These are phyloP conservation scores for Caenorhabditis sp. DNA, from an alignment of 2,888 invertebrate species.

Conservation along the genomic window DNA sequence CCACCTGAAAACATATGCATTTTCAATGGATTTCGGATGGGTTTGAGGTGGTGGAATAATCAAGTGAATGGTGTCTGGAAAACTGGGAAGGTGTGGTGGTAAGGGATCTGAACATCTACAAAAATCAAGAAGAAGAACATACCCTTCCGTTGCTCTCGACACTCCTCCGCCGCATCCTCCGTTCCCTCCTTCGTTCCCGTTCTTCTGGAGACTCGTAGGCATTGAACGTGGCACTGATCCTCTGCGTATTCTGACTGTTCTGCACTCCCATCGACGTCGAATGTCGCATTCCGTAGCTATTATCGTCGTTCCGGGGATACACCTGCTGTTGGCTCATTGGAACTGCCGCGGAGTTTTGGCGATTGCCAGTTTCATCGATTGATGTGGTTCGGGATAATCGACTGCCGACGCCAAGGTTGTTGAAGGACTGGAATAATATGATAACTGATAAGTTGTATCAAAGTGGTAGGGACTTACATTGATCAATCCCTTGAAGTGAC, in stretches of 20 bases:
- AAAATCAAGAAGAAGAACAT: not conserved
- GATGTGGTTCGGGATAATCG: constrained; percentile 72
- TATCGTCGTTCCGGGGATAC: constrained; percentile 31
- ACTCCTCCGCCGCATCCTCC: constrained; percentile 71
- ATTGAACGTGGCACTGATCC: constrained; percentile 64
- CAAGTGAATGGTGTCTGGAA: no score
- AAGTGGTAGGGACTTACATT: constrained; percentile 68
- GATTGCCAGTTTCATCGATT: constrained; percentile 69
- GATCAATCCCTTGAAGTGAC: constrained; percentile 80
- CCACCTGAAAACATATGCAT: constrained; percentile 35
- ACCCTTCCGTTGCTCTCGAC: constrained; percentile 70
- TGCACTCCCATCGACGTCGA: constrained; percentile 63
- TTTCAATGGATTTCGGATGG: not conserved
- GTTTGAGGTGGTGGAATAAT: no score
- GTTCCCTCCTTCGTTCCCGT: constrained; percentile 70
- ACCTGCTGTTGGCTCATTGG: constrained; percentile 27
- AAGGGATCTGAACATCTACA: no score
- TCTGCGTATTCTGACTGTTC: constrained; percentile 50
- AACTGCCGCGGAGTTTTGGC: constrained; percentile 34
- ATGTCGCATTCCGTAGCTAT: constrained; percentile 58
- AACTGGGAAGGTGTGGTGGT: no score
- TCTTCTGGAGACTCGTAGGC: constrained; percentile 64
- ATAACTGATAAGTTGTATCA: not conserved
- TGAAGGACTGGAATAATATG: constrained; percentile 70
- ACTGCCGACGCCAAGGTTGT: constrained; percentile 72